Evolutionary conservation across 2,888 invertebrate species (phyloP).

Genomic region (Drosophila borborema): DNA sequence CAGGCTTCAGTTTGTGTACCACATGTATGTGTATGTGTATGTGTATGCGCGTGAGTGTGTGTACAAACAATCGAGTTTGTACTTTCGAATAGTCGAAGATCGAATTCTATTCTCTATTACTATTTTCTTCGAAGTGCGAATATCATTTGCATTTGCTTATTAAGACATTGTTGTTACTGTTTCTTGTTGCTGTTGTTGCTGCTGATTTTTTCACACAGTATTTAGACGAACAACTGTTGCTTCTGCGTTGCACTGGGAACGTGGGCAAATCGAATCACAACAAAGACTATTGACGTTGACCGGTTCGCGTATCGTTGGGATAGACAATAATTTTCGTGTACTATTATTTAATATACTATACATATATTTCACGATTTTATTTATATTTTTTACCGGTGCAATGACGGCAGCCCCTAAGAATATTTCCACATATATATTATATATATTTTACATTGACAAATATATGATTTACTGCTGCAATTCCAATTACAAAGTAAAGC

Average conservation of each 20-base stretch:
- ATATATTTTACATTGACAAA: not conserved
- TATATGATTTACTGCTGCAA: not conserved
- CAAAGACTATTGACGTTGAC: slow-evolving; percentile 21
- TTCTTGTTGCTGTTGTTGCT: not conserved
- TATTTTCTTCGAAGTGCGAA: slow-evolving; percentile 38
- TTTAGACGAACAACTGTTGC: slow-evolving; percentile 49
- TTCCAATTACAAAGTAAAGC: slow-evolving; percentile 25
- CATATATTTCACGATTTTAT: slow-evolving; percentile 8
- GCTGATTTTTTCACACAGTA: slow-evolving; percentile 23
- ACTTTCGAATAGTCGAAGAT: slow-evolving; percentile 70
- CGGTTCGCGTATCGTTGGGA: slow-evolving; percentile 9
- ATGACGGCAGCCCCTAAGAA: not conserved
- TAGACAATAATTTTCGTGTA: not conserved
- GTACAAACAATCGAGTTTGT: slow-evolving; percentile 48
- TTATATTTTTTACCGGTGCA: slow-evolving; percentile 30
- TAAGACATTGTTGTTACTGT: not conserved
- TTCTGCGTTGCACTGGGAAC: slow-evolving; percentile 40
- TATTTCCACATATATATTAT: not conserved
- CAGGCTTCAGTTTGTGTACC: slow-evolving; percentile 38
- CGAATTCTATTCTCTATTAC: slow-evolving; percentile 44
- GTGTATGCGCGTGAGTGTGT: slow-evolving; percentile 12
- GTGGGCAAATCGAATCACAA: slow-evolving; percentile 28
- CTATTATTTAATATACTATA: slow-evolving; percentile 13
- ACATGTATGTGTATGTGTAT: slow-evolving; percentile 22
- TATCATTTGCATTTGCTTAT: slow-evolving; percentile 39